Percentiles rank a stretch among this genome's conserved stretches.
These are phyloP conservation scores for Salvelinus fontinalis DNA, from an alignment of 2,113 vertebrate species.

Conservation along the genomic window DNA sequence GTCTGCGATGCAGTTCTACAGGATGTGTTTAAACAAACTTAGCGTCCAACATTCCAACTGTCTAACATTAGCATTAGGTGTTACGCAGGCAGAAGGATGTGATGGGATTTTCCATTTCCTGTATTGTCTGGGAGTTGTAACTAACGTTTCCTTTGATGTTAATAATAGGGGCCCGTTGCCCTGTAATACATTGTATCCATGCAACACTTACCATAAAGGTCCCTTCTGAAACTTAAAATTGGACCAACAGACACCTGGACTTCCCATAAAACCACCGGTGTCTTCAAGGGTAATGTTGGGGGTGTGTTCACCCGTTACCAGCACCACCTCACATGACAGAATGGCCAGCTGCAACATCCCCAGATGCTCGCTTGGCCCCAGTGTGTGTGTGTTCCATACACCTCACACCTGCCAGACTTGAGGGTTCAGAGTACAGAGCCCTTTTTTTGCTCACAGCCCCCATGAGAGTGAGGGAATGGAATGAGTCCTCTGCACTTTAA, in stretches of 20 bases:
- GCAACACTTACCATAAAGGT: not conserved
- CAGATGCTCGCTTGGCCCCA: not conserved
- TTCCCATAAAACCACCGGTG: not conserved
- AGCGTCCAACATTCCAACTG: not conserved
- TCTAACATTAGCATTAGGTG: conserved; percentile 5
- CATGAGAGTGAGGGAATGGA: conserved; percentile 5
- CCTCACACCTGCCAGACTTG: not conserved
- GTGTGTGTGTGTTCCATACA: not conserved
- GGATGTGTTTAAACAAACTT: not conserved
- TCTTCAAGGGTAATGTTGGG: not conserved
- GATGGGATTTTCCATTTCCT: not conserved
- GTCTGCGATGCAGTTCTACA: not conserved
- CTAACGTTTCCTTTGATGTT: not conserved
- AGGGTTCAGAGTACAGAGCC: not conserved
- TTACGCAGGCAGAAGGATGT: not conserved
- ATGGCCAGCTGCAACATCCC: not conserved
- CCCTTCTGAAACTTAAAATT: not conserved
- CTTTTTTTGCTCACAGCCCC: not conserved
- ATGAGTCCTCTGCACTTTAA: not conserved
- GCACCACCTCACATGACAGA: not conserved
- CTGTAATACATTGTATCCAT: not conserved
- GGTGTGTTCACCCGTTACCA: not conserved
- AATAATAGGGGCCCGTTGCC: not conserved
- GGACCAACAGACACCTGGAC: not conserved
- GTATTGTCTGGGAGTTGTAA: conserved; percentile 1